Evolutionary conservation across 1,140 invertebrate species (phyloP).

Genomic region (Drosophila kepulauana): DNA sequence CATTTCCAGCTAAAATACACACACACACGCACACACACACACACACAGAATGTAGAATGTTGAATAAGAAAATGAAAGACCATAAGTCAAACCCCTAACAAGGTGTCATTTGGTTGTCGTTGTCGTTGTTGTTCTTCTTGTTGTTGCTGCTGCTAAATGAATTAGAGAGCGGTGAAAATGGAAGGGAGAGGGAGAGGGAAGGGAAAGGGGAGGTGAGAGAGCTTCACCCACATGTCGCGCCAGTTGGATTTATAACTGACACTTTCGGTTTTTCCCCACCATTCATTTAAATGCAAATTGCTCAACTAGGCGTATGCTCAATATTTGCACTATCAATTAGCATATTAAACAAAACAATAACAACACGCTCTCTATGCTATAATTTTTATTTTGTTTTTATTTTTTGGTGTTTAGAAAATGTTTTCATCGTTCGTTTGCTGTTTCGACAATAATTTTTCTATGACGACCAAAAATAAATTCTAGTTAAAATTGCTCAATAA

Average conservation of each 20-base stretch:
- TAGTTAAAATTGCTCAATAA: constrained; percentile 67
- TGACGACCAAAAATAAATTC: constrained; percentile 55
- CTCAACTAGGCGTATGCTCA: constrained; percentile 59
- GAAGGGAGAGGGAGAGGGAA: not conserved
- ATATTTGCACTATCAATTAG: constrained; percentile 74
- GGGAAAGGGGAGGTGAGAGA: not conserved
- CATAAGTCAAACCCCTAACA: constrained; percentile 65
- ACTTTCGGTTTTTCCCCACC: constrained; percentile 64
- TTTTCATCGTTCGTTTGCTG: constrained; percentile 20
- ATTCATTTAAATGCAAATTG: constrained; percentile 71
- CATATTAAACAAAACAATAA: constrained; percentile 46
- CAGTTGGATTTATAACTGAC: constrained; percentile 61
- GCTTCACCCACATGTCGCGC: constrained; percentile 35
- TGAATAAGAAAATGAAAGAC: constrained; percentile 9
- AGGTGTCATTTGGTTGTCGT: constrained; percentile 66
- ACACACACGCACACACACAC: constrained; percentile 25
- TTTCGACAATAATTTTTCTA: constrained; percentile 14
- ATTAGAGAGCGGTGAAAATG: constrained; percentile 43
- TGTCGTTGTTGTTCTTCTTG: constrained; percentile 9
- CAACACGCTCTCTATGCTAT: not conserved
- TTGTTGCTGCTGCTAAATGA: constrained; percentile 62
- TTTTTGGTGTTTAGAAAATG: constrained; percentile 21
- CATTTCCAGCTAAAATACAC: constrained; percentile 71
- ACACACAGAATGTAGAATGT: constrained; percentile 18
- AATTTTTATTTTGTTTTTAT: constrained; percentile 1